phyloP scores from a whole-genome alignment of 2,797 vertebrate species.

The Arrhamphus sclerolepis region DNA sequence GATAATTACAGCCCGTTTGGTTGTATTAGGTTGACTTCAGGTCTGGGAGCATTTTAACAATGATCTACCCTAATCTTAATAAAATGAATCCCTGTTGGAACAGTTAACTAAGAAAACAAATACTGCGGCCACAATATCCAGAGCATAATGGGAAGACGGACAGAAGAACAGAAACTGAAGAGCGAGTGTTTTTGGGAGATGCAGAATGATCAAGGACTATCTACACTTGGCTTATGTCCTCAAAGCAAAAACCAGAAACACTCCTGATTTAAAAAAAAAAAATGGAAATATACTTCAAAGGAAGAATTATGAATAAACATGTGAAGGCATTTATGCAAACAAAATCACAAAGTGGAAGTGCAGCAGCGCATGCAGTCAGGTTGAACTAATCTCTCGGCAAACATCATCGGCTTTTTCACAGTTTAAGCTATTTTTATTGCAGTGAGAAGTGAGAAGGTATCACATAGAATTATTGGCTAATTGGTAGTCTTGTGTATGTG shows the following conservation, averaged over 20 bases:
- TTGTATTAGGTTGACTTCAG: slow-evolving; percentile 41
- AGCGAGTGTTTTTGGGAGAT: slow-evolving; percentile 22
- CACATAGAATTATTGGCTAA: no score
- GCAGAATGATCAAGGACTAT: slow-evolving; percentile 7
- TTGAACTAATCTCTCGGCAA: slow-evolving; percentile 35
- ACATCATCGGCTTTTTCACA: slow-evolving; percentile 29
- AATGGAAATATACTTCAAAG: slow-evolving; percentile 49
- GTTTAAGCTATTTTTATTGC: slow-evolving; percentile 33
- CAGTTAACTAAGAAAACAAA: slow-evolving; percentile 69
- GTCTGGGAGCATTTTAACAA: slow-evolving; percentile 56
- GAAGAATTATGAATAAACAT: slow-evolving; percentile 29
- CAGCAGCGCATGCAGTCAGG: slow-evolving; percentile 34
- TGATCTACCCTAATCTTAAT: slow-evolving; percentile 53
- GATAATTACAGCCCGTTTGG: slow-evolving; percentile 57
- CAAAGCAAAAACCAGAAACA: slow-evolving; percentile 54
- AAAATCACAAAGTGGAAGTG: slow-evolving; percentile 44
- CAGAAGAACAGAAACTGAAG: slow-evolving; percentile 31
- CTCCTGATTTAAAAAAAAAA: slow-evolving; percentile 60
- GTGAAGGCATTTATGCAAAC: slow-evolving; percentile 27
- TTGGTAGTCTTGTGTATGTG: no score
- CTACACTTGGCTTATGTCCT: slow-evolving; percentile 26
- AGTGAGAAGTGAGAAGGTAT: no score
- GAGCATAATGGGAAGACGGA: slow-evolving; percentile 49
- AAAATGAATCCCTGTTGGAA: slow-evolving; percentile 47
- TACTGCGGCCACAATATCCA: slow-evolving; percentile 33